A percentile compares a stretch with the other conserved stretches of the same genome.
Evolutionary conservation across 2,888 invertebrate species (phyloP).

Genomic region (Meteorus cinctellus): DNA sequence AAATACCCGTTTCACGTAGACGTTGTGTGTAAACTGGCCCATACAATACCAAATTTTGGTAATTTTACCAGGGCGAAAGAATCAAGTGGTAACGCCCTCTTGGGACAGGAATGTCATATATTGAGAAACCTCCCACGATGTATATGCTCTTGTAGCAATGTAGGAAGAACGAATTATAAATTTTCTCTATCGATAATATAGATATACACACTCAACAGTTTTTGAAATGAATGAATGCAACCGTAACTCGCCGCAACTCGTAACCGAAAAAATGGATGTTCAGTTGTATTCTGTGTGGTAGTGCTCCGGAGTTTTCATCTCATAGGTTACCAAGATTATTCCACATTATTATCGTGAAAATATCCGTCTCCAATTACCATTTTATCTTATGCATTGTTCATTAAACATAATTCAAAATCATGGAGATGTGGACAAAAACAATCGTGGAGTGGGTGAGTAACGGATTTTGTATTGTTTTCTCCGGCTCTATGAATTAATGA

Average conservation of each 20-base stretch:
- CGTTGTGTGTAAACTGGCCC: too few relatives aligned
- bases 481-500: background rate
- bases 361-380: background rate
- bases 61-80: too few relatives aligned
- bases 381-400: background rate
- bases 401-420: constrained; percentile 39
- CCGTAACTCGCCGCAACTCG: background rate
- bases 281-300: background rate
- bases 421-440: constrained; percentile 58
- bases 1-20: too few relatives aligned
- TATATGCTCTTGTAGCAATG: too few relatives aligned
- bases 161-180: too few relatives aligned
- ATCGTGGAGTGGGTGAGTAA: constrained; percentile 61
- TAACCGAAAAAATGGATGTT: background rate
- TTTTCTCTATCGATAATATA: too few relatives aligned
- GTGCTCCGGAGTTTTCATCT: background rate
- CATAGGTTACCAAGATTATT: background rate
- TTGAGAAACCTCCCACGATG: too few relatives aligned
- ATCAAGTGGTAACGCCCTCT: too few relatives aligned
- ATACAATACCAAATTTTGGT: too few relatives aligned
- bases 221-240: constrained; percentile 4
- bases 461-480: constrained; percentile 21
- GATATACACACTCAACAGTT: background rate
- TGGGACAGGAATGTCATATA: too few relatives aligned
- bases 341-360: background rate